Percentiles rank a stretch among this genome's conserved stretches.
Evolutionary conservation across 64 coral and sea anemone species (phyloP).

Genomic region (Montipora foliosa): DNA sequence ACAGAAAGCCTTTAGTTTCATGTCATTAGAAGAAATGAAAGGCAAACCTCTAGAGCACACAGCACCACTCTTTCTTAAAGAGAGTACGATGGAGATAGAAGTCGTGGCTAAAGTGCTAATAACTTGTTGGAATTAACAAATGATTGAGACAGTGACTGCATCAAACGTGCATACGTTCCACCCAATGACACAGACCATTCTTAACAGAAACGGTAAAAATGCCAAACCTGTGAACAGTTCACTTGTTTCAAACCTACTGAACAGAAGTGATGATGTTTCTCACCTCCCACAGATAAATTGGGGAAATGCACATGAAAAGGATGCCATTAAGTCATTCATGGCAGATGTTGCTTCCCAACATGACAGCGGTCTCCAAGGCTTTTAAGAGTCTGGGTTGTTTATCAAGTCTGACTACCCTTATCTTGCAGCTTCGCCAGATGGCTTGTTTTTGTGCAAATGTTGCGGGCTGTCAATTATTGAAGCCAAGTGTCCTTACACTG

Average conservation of each 20-base stretch:
- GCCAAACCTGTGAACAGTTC: slow-evolving; percentile 25
- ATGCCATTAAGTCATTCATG: slow-evolving; percentile 54
- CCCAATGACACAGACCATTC: slow-evolving; percentile 57
- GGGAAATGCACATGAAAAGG: slow-evolving; percentile 36
- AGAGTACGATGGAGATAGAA: slow-evolving; percentile 59
- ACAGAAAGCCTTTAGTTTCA: slow-evolving; percentile 39
- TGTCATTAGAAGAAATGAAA: slow-evolving; percentile 58
- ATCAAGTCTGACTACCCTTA: not conserved
- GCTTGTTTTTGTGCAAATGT: not conserved
- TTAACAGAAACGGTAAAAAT: slow-evolving; percentile 44
- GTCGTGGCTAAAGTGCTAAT: slow-evolving; percentile 23
- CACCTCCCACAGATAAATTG: slow-evolving; percentile 56
- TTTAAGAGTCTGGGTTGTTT: too few species aligned
- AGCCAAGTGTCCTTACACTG: slow-evolving; percentile 64
- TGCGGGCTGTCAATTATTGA: slow-evolving; percentile 49
- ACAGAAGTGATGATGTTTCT: slow-evolving; percentile 28
- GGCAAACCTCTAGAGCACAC: slow-evolving; percentile 43
- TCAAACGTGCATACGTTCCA: slow-evolving; percentile 59
- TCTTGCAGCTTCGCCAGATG: slow-evolving; percentile 71
- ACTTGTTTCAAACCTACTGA: slow-evolving; percentile 35
- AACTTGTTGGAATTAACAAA: slow-evolving; percentile 31
- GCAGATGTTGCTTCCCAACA: not conserved
- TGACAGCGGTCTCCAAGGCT: too few species aligned
- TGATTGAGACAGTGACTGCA: slow-evolving; percentile 51
- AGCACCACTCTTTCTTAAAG: slow-evolving; percentile 13